Base-by-base conservation (phyloP, 1,140 invertebrate species). In the Charaxes varanes region DNA sequence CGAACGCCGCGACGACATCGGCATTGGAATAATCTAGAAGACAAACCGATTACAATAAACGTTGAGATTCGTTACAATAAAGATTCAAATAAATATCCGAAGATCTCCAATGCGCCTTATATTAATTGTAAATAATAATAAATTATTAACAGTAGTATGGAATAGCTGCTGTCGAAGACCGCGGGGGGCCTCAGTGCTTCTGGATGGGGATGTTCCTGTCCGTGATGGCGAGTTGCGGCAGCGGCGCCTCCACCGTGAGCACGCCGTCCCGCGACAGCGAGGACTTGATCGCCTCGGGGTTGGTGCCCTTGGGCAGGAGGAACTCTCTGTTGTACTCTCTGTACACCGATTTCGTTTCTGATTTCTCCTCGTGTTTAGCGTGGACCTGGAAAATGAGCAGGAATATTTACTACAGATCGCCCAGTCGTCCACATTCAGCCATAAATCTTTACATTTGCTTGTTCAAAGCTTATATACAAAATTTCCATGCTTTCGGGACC, bases 321-420 rank as follows among this genome's bases (percentile, higher is more conserved):
- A 98, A 98, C 87, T 98, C 95, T 45, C 95, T 88, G 79, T 97
- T 97, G 89, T 97, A 98, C 78, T 98, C 95, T 77, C 95, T 90
- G 87, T 96, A 97, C 2, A 97, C 94, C 12, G 93, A 95, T 86
- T 95, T 95, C 58, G 92, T 95, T 73, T 97, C 95, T 17, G 93
- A 90, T 74, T 97, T 97, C 80, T 98, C 95, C 84, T 98, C 95
- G 79, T 98, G 96, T 85, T 97, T 97, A 36, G 95, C 96, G 70
- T 97, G 95, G 8, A 98, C 95, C 94, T 97, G 84, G 32, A 89
- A 50, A 85, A 44, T n/a, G n/a, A n/a, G n/a, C n/a, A n/a, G n/a
- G n/a, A n/a, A n/a, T n/a, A n/a, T n/a, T n/a, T n/a, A n/a, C n/a
- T n/a, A n/a, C n/a, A n/a, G n/a, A n/a, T n/a, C n/a, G n/a, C n/a